phyloP scores from a whole-genome alignment of 2,113 vertebrate genomes.

The Stegostoma tigrinum region DNA sequence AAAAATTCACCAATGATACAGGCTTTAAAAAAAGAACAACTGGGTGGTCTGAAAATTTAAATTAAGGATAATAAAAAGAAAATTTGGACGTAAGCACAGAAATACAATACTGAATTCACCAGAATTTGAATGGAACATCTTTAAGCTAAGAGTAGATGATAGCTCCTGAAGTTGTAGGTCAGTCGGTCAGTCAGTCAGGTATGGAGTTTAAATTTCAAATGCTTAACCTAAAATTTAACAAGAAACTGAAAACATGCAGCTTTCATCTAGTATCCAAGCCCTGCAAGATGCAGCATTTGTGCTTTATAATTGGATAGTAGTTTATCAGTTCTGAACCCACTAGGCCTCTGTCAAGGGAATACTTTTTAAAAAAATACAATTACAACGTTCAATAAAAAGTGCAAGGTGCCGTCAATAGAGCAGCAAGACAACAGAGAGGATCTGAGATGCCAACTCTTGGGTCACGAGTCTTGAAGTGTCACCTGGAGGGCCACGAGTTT shows the following conservation, averaged over 20 bases:
- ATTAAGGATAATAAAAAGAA: background rate
- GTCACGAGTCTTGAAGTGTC: background rate
- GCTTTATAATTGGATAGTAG: background rate
- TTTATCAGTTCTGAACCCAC: background rate
- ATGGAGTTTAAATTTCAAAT: background rate
- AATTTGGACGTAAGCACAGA: background rate
- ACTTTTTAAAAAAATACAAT: background rate
- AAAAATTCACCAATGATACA: background rate
- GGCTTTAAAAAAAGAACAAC: background rate
- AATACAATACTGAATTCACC: background rate
- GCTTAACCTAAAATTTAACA: background rate
- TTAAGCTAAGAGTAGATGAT: background rate
- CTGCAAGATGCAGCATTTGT: background rate
- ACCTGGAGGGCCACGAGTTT: background rate
- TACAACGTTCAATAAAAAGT: background rate
- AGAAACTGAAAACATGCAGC: background rate
- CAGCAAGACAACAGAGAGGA: background rate
- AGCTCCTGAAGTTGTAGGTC: background rate
- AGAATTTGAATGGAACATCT: background rate
- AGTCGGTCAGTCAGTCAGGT: background rate
- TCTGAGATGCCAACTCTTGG: no score
- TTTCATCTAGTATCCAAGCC: background rate
- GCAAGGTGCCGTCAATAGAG: background rate
- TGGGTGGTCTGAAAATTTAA: background rate
- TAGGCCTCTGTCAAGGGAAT: background rate